Conservation (phyloP, 2,113 vertebrate genomes). For the Pantherophis guttatus region DNA sequence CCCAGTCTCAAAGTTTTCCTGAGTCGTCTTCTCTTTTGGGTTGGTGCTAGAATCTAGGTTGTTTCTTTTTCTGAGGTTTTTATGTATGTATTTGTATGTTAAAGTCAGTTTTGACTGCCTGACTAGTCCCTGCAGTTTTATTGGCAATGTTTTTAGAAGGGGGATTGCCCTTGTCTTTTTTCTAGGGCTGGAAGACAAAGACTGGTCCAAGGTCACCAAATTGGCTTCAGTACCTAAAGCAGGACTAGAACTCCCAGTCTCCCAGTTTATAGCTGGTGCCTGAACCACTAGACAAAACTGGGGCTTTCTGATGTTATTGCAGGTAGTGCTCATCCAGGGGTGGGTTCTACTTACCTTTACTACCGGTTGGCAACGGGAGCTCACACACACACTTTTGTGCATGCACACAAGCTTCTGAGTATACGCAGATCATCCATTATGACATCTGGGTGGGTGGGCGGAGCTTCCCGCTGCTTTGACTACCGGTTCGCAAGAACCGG, state of each 20-base stretch:
- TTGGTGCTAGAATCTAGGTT: background rate
- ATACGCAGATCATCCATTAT: no score
- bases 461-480: no score
- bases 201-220: background rate
- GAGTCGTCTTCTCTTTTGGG: background rate
- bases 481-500: no score
- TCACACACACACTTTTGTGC: no score
- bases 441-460: no score
- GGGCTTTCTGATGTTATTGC: background rate
- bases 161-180: background rate
- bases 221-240: background rate
- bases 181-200: background rate
- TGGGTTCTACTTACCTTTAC: no score
- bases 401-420: no score
- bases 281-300: background rate
- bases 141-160: background rate
- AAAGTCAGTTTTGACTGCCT: background rate
- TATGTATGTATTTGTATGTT: background rate
- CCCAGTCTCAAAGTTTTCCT: background rate
- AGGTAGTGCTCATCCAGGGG: background rate
- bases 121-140: background rate
- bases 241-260: background rate
- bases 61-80: background rate
- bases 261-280: background rate
- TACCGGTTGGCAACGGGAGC: no score